A percentile compares a stretch with the other conserved stretches of the same genome.
Evolutionary conservation across 2,888 invertebrate species (phyloP).

Genomic region (Drosophila tripunctata): DNA sequence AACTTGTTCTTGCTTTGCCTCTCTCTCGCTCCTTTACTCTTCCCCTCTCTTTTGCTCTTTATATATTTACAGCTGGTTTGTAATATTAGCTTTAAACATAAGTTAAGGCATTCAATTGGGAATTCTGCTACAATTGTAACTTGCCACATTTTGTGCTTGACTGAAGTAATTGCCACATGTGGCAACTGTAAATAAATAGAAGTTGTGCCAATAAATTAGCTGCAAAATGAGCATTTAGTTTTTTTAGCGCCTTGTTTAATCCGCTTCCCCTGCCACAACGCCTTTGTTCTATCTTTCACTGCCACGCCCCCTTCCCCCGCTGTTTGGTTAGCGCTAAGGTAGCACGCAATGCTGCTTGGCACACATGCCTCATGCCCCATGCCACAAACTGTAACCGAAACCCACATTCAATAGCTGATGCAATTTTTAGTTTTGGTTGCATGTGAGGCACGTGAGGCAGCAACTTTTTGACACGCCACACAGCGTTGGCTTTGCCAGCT

Average conservation of each 20-base stretch:
- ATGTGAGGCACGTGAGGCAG: slow-evolving; percentile 42
- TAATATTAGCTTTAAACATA: slow-evolving; percentile 22
- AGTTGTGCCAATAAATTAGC: slow-evolving; percentile 63
- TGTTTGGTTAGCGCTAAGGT: slow-evolving; percentile 55
- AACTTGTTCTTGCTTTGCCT: slow-evolving; percentile 34
- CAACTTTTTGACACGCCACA: slow-evolving; percentile 58
- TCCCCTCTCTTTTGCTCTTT: background rate
- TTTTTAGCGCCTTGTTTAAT: slow-evolving; percentile 70
- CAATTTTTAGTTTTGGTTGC: slow-evolving; percentile 31
- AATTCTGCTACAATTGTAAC: slow-evolving; percentile 2
- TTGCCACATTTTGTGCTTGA: background rate
- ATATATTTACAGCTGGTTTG: slow-evolving; percentile 5
- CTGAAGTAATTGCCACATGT: slow-evolving; percentile 46
- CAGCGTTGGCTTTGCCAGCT: slow-evolving; percentile 4
- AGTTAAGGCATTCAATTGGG: slow-evolving; percentile 29
- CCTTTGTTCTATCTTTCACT: too few relatives aligned
- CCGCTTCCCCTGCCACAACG: too few relatives aligned
- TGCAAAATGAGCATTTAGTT: slow-evolving; percentile 71
- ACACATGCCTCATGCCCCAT: slow-evolving; percentile 4
- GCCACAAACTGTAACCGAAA: slow-evolving; percentile 11
- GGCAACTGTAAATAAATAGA: slow-evolving; percentile 52
- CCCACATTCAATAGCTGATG: background rate
- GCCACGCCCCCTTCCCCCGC: background rate
- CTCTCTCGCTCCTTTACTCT: background rate
- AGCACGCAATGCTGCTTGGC: slow-evolving; percentile 61